Percentiles rank a stretch among this genome's conserved stretches.
These are phyloP conservation scores for Mesocricetus auratus DNA, from an alignment of 2,113 vertebrate genomes.

Conservation along the genomic window DNA sequence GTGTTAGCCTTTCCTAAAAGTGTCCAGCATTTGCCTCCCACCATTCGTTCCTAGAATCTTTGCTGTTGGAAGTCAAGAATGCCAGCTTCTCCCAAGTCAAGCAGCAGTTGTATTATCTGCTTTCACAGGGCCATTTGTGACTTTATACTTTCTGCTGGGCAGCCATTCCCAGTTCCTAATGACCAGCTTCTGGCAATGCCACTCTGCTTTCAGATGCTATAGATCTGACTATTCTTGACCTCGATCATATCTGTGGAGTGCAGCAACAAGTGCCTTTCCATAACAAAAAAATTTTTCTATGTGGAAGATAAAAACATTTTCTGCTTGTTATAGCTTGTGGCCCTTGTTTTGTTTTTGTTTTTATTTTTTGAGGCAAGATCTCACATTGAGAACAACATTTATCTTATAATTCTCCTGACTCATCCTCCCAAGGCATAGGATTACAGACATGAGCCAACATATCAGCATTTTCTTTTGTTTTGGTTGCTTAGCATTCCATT, in stretches of 20 bases:
- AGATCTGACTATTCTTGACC: background rate
- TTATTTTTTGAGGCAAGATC: background rate
- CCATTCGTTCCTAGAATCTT: background rate
- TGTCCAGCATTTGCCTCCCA: background rate
- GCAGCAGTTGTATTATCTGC: background rate
- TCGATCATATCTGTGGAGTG: background rate
- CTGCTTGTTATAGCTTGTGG: background rate
- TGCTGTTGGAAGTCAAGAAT: background rate
- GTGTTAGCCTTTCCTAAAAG: background rate
- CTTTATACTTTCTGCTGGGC: background rate
- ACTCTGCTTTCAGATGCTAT: background rate
- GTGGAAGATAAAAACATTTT: background rate
- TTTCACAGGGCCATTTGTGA: background rate
- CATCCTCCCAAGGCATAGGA: too few species aligned
- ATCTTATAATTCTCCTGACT: background rate
- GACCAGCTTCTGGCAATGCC: background rate
- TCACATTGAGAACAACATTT: background rate
- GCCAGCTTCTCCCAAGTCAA: background rate
- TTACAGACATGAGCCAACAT: background rate
- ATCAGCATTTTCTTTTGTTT: background rate
- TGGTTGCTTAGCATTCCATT: background rate
- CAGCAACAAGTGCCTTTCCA: background rate
- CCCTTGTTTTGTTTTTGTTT: too few species aligned
- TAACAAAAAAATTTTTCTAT: background rate
- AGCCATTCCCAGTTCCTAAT: background rate